Base-by-base conservation (phyloP, 2,113 vertebrate species). In the Siniperca chuatsi region DNA sequence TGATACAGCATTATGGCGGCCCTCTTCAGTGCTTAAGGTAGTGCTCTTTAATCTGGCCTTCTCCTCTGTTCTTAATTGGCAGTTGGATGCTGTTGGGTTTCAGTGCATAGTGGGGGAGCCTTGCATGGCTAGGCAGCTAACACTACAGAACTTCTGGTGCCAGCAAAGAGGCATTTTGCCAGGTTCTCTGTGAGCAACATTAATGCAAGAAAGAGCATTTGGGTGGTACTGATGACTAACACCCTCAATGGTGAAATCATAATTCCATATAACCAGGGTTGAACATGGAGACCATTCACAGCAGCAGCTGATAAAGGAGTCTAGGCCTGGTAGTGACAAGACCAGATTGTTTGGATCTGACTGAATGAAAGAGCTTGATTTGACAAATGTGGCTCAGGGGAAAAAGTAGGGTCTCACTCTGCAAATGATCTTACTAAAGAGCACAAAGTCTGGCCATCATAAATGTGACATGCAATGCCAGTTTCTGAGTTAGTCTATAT, bases 21-120 rank as follows among this genome's bases (percentile, higher is more conserved):
- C 70, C 89, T 92, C 88, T 88, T 75, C 84, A 50, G 57, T 62
- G 78, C 85, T 92, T 75, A 85, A 87, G 89, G 87, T 89, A 57
- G 85, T 86, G 84, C 86, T 92, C 86, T 89, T 89, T 91, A 93
- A 94, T 91, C 91, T 85, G 83, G 84, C 81, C 89, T 81, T 71
- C 81, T 87, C 46, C 75, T 87, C 88, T 87, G 78, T 68, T 90
- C 79, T 85, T 93, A 92, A 93, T 91, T 94, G 92, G 89, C 87
- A 57, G 86, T 84, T 70, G 86, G 86, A 92, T 80, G 84, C 87
- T 89, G 85, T 84, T 68, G 55, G 88, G 64, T 79, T 77, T 69
- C 75, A 25, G 61, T n/a, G 78, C 72, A 64, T 72, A 42, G 72
- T 58, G 75, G 82, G 78, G 87, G 64, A 81, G 86, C 29, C n/a